Base-by-base conservation (phyloP, 2,888 invertebrate genomes). In the Pristionchus japonicus region DNA sequence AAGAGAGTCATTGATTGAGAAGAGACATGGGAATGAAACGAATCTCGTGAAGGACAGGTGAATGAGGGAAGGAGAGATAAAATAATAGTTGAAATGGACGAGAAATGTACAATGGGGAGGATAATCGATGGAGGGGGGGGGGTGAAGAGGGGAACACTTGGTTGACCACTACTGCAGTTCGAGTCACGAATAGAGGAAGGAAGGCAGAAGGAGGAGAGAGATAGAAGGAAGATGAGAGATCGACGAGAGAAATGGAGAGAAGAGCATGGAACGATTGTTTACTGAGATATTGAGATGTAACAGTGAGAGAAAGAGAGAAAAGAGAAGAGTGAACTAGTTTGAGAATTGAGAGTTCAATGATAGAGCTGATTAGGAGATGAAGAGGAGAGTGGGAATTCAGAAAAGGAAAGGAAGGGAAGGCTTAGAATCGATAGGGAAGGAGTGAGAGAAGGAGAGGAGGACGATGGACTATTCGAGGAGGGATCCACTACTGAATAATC, bases 321-420 rank as follows among this genome's bases (percentile, higher is more conserved):
- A 15, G n/a, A 52, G 49, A 57, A 27, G n/a, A n/a, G n/a, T 52
- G 57, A 34, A 37, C 27, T 57, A 52, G 34, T 31, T 70, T 70
- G 70, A 70, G 52, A 37, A 83, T 31, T 17, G 31, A 37, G 31
- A 31, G 15, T 11, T 15, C 17, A 13, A 49, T 83, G 83, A 57
- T 31, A 13, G 57, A 83, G 40, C 27, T 49, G 34, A 57, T 83
- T 83, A 43, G 27, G 37, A 34, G 74, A 74, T 74, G 74, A 47
- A 43, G 57, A 83, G 9, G 82, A 82, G 57, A n/a, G 27, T 34
- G 83, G 40, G 40, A n/a, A 57, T 52, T 20, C 15, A 15, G 57
- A 83, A 83, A 43, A 57, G 57, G 57, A 83, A 23, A 57, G 34
- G 52, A 52, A 83, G 83, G 40, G 57, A 83, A n/a, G 82, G 27